Evolutionary conservation across 1,140 invertebrate genomes (phyloP), one percentile per base, ranked within the genome.

Genomic region (Onthophagus taurus): DNA sequence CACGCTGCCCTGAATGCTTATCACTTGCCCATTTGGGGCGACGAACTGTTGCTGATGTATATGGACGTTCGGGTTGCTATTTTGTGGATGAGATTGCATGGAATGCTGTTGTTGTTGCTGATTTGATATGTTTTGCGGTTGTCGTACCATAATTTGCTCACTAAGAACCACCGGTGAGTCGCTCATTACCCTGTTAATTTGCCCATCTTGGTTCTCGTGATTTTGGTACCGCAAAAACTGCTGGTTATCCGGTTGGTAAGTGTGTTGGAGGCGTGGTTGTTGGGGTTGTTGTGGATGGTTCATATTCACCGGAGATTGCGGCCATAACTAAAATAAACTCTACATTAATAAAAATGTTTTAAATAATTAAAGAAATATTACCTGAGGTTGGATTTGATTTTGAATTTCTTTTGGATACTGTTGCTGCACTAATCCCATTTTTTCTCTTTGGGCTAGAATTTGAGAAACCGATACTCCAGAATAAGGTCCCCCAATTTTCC

Each of bases 361-460:
- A 62, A 56, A 48, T 55, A 21, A 23, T 37, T 20, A n/a, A 7
- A 7, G n/a, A 20, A 20, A 34, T 60, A 61, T 39, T 59, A 60
- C 13, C 41, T 58, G 57, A 41, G 50, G 54, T 41, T 55, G 62
- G 11, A 54, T 33, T 46, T 41, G 42, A 20, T 44, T 31, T 42
- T 44, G 31, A 39, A 47, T 20, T 7, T 38, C 12, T 23, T 38
- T 17, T 37, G 61, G 57, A 37, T 66, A 61, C 29, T 63, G 65
- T 38, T 67, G 59, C 57, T 44, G 66, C 51, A 11, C 53, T 55
- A 49, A 66, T 54, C 39, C 64, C 54, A 63, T 59, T 61, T 60
- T 63, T 50, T 81, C 79, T 42, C 74, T 68, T 54, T 80, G 78
- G 24, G 76, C 75, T 61, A 80, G 67, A 46, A 81, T 65, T 63